Base-by-base conservation (phyloP, 2,797 vertebrate genomes). In the Psittacula echo region DNA sequence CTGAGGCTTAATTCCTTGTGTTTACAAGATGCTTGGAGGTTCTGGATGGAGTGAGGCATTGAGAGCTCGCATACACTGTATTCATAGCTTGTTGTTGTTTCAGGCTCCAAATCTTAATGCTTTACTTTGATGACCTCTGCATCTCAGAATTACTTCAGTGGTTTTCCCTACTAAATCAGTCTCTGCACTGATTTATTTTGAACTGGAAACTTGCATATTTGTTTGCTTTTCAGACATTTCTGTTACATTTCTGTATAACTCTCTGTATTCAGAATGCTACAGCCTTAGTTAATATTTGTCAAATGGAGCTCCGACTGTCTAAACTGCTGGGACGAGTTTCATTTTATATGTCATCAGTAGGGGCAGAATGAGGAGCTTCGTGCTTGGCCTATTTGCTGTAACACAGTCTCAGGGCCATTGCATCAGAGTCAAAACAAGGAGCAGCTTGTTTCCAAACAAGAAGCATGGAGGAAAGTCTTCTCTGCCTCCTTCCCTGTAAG, bases 371-470 rank as follows among this genome's bases (percentile, higher is more conserved):
- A 94, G 96, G 95, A 95, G 79, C 94, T 97, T 96, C 96, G 53
- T 97, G 96, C 96, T 94, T 96, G 95, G 97, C 95, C 97, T 97
- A 14, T 97, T 97, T 98, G 96, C 96, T 97, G 92, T 97, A 95
- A 96, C 95, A 91, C 96, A 91, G 97, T 98, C 97, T 96, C 96
- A 91, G 95, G 95, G 97, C 96, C 97, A 85, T 96, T 97, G 97
- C 97, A 96, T 97, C 96, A 97, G 96, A 97, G 96, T 91, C 92
- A 95, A 97, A 98, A 98, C 97, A 98, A 97, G 97, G 96, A 98
- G 96, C 96, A 96, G 96, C 97, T 97, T 97, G 96, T 98, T 98
- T 98, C 97, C 96, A 98, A 97, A 98, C 97, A 97, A 96, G 96
- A 97, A 97, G 95, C 96, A 97, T 97, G 97, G 97, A 97, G 95